These are phyloP conservation scores for Amblyopsis hoosieri DNA, from an alignment of 2,797 vertebrate species.

Conservation along the genomic window DNA sequence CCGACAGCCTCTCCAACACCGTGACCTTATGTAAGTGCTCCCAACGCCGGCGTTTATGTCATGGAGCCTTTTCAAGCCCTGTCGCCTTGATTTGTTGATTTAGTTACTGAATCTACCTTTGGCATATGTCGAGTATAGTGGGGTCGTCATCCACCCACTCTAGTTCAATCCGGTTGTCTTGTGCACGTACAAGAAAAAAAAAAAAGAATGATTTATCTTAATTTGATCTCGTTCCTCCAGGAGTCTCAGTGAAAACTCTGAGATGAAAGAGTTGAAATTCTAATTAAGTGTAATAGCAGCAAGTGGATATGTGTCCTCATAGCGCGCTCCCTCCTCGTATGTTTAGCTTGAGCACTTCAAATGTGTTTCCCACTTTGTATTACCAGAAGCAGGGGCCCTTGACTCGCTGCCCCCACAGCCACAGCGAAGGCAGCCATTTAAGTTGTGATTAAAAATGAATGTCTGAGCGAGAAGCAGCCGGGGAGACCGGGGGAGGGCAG, in stretches of 20 bases:
- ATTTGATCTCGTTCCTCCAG: constrained; percentile 75
- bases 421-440: constrained; percentile 82
- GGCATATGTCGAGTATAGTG: background rate
- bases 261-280: constrained; percentile 70
- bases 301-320: constrained; percentile 51
- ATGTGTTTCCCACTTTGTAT: constrained; percentile 77
- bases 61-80: constrained; percentile 16
- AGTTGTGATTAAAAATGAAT: constrained; percentile 85
- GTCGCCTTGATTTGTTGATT: constrained; percentile 2
- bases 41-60: constrained; percentile 22
- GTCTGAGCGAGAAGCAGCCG: constrained; percentile 67
- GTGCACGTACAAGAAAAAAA: constrained; percentile 25
- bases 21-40: constrained; percentile 47
- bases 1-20: constrained; percentile 54
- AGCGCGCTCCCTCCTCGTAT: constrained; percentile 54
- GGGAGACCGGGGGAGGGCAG: constrained; percentile 50
- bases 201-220: constrained; percentile 65
- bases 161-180: background rate
- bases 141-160: constrained; percentile 27
- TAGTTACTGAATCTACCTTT: background rate
- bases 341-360: constrained; percentile 78
- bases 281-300: constrained; percentile 66
- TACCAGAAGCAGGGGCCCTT: constrained; percentile 77
- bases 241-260: constrained; percentile 51
- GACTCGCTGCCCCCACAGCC: constrained; percentile 74